Conservation (phyloP, 2,888 invertebrate species). For the Eupithecia exiguata region DNA sequence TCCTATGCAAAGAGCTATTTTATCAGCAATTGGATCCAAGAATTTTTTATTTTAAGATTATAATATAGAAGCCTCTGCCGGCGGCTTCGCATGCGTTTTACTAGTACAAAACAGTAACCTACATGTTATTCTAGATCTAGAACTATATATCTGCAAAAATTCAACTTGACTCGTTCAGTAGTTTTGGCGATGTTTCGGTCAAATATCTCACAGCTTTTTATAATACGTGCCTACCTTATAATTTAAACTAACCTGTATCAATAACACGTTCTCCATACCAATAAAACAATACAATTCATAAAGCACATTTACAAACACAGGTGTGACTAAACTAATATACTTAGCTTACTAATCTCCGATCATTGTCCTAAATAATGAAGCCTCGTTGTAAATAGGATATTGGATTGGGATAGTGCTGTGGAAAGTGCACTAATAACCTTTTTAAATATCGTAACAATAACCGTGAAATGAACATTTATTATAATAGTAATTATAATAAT, state of each 20-base stretch:
- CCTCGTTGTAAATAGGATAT: slow-evolving; percentile 10
- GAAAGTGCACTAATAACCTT: background rate
- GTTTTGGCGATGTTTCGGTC: no score
- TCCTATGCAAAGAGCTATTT: background rate
- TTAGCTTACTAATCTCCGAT: slow-evolving; percentile 28
- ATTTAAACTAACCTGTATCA: no score
- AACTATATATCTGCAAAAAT: no score
- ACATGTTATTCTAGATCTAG: no score
- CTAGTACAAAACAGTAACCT: no score
- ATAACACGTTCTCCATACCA: background rate
- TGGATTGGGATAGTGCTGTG: background rate
- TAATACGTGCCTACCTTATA: no score
- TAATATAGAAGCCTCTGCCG: no score
- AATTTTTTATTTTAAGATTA: background rate
- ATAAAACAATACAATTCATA: slow-evolving; percentile 16
- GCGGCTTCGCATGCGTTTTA: no score
- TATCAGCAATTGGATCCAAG: background rate
- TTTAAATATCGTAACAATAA: background rate
- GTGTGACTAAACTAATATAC: slow-evolving; percentile 32
- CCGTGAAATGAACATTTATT: no score
- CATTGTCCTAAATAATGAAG: slow-evolving; percentile 24
- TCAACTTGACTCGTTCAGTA: no score
- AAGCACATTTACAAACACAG: slow-evolving; percentile 25
- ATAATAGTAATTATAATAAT: no score
- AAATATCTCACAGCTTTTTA: no score